A percentile compares a stretch with the other conserved stretches of the same genome.
phyloP scores from a whole-genome alignment of 1,140 invertebrate genomes.

The Stratiolaelaps scimitus region DNA sequence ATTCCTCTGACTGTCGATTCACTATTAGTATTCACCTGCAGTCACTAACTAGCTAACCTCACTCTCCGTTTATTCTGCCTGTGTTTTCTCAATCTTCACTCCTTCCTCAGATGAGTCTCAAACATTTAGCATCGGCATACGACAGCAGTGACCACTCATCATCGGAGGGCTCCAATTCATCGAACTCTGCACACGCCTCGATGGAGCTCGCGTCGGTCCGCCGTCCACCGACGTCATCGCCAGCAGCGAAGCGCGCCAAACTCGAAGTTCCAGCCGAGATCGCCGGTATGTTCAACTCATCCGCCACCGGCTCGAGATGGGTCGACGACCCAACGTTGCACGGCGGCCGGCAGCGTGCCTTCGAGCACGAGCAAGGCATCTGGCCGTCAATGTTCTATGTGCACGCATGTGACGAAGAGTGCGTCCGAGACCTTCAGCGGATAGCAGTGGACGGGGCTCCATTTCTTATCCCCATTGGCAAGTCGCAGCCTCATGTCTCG shows the following conservation, averaged over 20 bases:
- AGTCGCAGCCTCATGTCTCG: slow-evolving; percentile 36
- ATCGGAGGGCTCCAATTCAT: slow-evolving; percentile 22
- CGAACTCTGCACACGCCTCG: background rate
- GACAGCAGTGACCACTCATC: slow-evolving; percentile 12
- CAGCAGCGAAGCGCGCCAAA: slow-evolving; percentile 1
- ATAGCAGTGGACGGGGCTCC: background rate
- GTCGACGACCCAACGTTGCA: slow-evolving; percentile 36
- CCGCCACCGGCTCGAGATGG: background rate
- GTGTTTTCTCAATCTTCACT: background rate
- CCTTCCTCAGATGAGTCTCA: slow-evolving; percentile 2
- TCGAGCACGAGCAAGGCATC: slow-evolving; percentile 38
- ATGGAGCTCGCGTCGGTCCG: background rate
- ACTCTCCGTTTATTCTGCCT: background rate
- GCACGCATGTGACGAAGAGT: slow-evolving; percentile 33
- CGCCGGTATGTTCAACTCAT: slow-evolving; percentile 5
- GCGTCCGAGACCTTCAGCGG: background rate
- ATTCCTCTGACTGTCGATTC: no score
- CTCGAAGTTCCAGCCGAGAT: slow-evolving; percentile 9
- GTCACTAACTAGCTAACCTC: no score
- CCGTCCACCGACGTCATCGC: background rate
- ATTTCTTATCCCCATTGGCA: background rate
- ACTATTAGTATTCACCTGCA: no score
- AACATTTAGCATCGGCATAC: slow-evolving; percentile 7
- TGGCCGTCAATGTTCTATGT: slow-evolving; percentile 39
- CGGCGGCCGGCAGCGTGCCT: slow-evolving; percentile 36